Evolutionary conservation across 2,113 vertebrate species (phyloP), one percentile per base, ranked within the genome.

Genomic region (Campylorhamphus procurvoides): DNA sequence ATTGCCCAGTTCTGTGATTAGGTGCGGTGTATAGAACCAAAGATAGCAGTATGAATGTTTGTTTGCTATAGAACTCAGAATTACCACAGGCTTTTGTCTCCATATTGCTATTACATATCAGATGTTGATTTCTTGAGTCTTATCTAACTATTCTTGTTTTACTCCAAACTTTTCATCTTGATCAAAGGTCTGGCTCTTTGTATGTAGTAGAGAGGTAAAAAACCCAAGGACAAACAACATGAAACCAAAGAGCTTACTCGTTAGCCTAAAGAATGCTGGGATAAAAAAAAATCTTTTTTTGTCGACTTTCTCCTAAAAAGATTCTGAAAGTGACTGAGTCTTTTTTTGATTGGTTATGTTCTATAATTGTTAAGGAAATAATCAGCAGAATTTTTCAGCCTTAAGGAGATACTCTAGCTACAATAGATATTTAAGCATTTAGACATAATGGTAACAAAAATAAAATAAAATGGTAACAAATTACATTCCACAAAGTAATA

Each of bases 321-420:
- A n/a, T 72, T 69, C 28, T 80, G 44, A 18, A 86, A 55, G 29
- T 40, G 29, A 56, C 39, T 39, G 3, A n/a, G 4, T 42, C 37
- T 68, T 17, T 74, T 89, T 90, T 64, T 46, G 2, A 8, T 59
- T 11, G 23, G 13, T 5, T 52, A 16, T 59, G 3, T 82, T 84
- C 6, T 69, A 16, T 74, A 49, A 44, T 4, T 69, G 4, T 1
- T 67, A 79, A 52, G 63, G 63, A 89, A 82, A 84, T 77, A 84
- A 72, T 42, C n/a, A 84, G 60, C 39, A 75, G 39, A 64, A 60
- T 72, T 33, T 92, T 96, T 96, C 95, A 91, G 84, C 66, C 66
- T 94, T 91, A 95, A 91, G 73, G 31, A 31, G 23, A 31, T 77
- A 29, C 23, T 55, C 0, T 62, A 22, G 7, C 56, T 76, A n/a